Percentiles rank a stretch among this genome's conserved stretches.
These are phyloP conservation scores for Saturnia pavonia DNA, from an alignment of 2,888 invertebrate genomes.

Conservation along the genomic window DNA sequence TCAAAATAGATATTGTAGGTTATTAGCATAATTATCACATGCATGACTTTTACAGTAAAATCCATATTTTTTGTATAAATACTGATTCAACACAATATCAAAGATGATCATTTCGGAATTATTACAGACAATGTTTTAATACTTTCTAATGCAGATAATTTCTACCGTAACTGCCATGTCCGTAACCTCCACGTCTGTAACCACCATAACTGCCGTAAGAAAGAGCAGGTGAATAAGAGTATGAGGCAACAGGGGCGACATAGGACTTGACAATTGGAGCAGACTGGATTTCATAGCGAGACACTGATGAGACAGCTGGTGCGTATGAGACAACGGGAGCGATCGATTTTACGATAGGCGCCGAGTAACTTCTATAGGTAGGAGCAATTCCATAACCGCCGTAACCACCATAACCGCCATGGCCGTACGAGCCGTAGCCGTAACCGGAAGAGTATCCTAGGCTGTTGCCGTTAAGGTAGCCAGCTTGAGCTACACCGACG, in stretches of 20 bases:
- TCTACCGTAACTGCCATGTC: slow-evolving; percentile 33
- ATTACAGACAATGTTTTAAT: not conserved
- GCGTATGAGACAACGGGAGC: slow-evolving; percentile 44
- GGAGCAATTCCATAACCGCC: slow-evolving; percentile 32
- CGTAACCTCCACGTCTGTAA: slow-evolving; percentile 29
- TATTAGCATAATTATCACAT: slow-evolving; percentile 8
- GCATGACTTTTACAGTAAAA: not conserved
- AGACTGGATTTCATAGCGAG: slow-evolving; percentile 53
- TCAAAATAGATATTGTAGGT: not conserved
- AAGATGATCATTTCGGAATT: not conserved
- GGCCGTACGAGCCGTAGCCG: slow-evolving; percentile 26
- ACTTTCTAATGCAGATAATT: slow-evolving; percentile 51
- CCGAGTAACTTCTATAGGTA: slow-evolving; percentile 40
- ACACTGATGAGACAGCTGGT: slow-evolving; percentile 52
- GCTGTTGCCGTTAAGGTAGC: slow-evolving; percentile 46
- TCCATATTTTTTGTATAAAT: not conserved
- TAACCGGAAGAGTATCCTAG: slow-evolving; percentile 29
- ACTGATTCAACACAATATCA: not conserved
- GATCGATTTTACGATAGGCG: slow-evolving; percentile 44
- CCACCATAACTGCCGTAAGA: slow-evolving; percentile 37
- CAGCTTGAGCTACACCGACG: slow-evolving; percentile 49
- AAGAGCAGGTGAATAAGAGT: slow-evolving; percentile 30
- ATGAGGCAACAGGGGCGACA: slow-evolving; percentile 35
- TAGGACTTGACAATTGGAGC: slow-evolving; percentile 47
- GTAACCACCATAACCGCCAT: slow-evolving; percentile 34